Base-by-base conservation (phyloP, 2,888 invertebrate genomes). In the Netelia inedita region DNA sequence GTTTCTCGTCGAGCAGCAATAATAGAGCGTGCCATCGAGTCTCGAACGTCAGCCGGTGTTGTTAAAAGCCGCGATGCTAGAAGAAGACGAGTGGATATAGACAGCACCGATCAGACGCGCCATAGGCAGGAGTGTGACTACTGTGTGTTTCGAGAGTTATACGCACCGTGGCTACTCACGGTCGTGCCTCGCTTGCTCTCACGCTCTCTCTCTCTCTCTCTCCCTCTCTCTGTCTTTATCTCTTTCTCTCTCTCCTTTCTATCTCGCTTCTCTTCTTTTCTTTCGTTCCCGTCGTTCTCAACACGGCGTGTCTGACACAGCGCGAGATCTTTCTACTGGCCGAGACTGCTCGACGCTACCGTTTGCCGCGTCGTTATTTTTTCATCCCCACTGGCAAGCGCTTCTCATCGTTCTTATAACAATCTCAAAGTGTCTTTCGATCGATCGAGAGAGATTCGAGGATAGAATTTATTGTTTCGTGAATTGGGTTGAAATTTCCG, bases 291-390 rank as follows among this genome's bases (percentile, higher is more conserved):
- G 3, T 14, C 50, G 50, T 50, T 50, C 3, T 50, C 14, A 14
- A 11, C 14, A 14, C 11, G 50, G n/a, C n/a, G 9, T 11, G 69
- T 79, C 79, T 63, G 79, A 79, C 79, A 69, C 61, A 79, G 11
- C 41, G 21, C 71, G 59, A 41, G 63, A 35, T 43, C 5, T 53
- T 79, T 79, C 71, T 63, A 79, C 79, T 79, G 50, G 6, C 6
- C 5, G 35, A 35, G 14, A 35, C 35, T 5, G 59, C 23, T 21
- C 59, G 23, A 23, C 21, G 57, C 57, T 57, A 35, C 35, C 35
- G n/a, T 19, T 57, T 16, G 16, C 19, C 57, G 57, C 46, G 14
- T 14, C 46, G 46, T 19, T 8, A 35, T 35, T 8, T 35, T 28
- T 35, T 35, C 6, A 1, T 6, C 35, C 35, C 35, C 5, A 35